These are phyloP conservation scores for Ptyas mucosa DNA, from an alignment of 2,113 vertebrate genomes.

Conservation along the genomic window DNA sequence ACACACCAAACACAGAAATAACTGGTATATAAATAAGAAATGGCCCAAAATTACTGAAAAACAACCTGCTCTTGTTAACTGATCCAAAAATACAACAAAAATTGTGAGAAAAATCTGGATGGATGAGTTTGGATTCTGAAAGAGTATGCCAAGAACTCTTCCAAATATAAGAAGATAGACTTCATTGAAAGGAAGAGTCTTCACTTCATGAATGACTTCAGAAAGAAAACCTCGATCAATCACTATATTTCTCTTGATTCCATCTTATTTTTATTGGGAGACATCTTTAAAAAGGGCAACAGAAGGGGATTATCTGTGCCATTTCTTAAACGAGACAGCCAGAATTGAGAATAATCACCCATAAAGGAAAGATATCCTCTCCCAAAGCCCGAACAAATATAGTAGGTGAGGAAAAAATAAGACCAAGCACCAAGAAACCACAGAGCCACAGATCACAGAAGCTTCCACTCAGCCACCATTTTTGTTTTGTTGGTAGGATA, in stretches of 20 bases:
- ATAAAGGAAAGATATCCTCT: background rate
- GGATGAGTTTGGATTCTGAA: background rate
- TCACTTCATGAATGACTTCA: conserved; percentile 93
- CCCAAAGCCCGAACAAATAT: background rate
- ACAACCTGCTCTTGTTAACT: conserved; percentile 52
- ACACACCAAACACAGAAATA: background rate
- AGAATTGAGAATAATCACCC: background rate
- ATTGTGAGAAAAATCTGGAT: conserved; percentile 39
- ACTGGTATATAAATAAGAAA: conserved; percentile 41
- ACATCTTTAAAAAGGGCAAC: background rate
- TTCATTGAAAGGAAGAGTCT: conserved; percentile 94
- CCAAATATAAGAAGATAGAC: conserved; percentile 93
- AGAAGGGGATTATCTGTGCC: conserved; percentile 41
- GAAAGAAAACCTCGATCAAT: conserved; percentile 96
- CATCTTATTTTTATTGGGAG: background rate
- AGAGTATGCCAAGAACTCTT: conserved; percentile 86
- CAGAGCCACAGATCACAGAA: background rate
- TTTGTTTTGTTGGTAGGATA: conserved; percentile 77
- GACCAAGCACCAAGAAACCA: background rate
- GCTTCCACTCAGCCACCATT: background rate
- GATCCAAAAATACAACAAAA: conserved; percentile 49
- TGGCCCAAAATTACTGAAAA: conserved; percentile 42
- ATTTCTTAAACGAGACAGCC: conserved; percentile 20
- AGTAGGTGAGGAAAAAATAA: background rate
- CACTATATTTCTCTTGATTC: conserved; percentile 74